A percentile compares a stretch with the other conserved stretches of the same genome.
phyloP scores from a whole-genome alignment of 1,140 invertebrate genomes.

The Saxidomus purpurata region DNA sequence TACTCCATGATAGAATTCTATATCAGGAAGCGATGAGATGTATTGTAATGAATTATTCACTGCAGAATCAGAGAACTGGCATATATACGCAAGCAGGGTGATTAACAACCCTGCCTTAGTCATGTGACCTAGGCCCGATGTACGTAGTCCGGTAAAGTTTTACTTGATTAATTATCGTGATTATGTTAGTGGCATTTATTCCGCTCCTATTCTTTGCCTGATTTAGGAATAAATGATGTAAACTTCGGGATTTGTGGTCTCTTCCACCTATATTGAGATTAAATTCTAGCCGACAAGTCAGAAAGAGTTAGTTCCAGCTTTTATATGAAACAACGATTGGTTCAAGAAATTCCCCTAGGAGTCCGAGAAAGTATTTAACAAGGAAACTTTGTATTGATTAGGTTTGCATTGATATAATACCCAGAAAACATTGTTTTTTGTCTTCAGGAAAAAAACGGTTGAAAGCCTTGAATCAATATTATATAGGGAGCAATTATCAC shows the following conservation, averaged over 20 bases:
- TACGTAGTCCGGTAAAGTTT: neutral
- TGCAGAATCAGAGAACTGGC: neutral
- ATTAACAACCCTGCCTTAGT: neutral
- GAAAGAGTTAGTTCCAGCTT: neutral
- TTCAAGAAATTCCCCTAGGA: neutral
- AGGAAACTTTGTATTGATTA: slow-evolving; percentile 1
- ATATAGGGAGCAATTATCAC: neutral
- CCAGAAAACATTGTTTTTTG: neutral
- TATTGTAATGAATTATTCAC: slow-evolving; percentile 16
- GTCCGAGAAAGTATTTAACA: neutral
- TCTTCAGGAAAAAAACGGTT: neutral
- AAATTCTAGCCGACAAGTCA: neutral
- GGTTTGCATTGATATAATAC: neutral
- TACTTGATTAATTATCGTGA: slow-evolving; percentile 1
- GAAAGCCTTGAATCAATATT: neutral
- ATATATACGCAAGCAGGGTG: slow-evolving; percentile 10
- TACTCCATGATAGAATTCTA: neutral
- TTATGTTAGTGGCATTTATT: neutral
- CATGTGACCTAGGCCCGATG: neutral
- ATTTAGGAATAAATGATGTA: neutral
- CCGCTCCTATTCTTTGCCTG: neutral
- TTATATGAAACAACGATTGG: neutral
- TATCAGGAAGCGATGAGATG: neutral
- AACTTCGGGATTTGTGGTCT: neutral
- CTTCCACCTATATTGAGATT: neutral